Conservation (phyloP, 2,797 vertebrate genomes). For the Graptemys geographica region DNA sequence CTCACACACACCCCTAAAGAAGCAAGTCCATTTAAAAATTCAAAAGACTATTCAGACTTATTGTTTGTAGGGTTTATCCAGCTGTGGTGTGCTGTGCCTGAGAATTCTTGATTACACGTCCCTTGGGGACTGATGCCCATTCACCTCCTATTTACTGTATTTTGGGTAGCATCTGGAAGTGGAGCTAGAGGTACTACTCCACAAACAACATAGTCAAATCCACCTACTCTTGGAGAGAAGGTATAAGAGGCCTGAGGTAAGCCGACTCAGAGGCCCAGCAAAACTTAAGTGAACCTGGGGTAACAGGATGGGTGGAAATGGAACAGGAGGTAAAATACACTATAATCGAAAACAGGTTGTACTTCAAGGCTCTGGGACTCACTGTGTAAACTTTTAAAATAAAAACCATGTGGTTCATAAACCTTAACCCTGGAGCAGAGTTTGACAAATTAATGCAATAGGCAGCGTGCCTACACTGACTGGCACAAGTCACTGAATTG, state of each 20-base stretch:
- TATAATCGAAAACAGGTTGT: neutral
- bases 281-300: too few species aligned
- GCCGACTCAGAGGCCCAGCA: too few species aligned
- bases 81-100: neutral
- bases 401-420: neutral
- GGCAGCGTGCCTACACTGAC: neutral
- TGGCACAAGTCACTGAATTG: neutral
- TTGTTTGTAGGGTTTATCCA: neutral
- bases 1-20: neutral
- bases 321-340: too few species aligned
- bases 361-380: neutral
- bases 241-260: too few species aligned
- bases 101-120: neutral
- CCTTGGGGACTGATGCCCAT: neutral
- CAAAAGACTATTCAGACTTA: neutral
- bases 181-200: neutral
- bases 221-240: too few species aligned
- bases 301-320: too few species aligned
- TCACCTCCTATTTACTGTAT: too few species aligned
- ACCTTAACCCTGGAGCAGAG: neutral
- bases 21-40: neutral
- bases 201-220: neutral
- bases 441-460: neutral
- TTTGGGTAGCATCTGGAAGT: too few species aligned
- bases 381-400: neutral